These are phyloP conservation scores for Noctua janthina DNA, from an alignment of 2,888 invertebrate species.

Conservation along the genomic window DNA sequence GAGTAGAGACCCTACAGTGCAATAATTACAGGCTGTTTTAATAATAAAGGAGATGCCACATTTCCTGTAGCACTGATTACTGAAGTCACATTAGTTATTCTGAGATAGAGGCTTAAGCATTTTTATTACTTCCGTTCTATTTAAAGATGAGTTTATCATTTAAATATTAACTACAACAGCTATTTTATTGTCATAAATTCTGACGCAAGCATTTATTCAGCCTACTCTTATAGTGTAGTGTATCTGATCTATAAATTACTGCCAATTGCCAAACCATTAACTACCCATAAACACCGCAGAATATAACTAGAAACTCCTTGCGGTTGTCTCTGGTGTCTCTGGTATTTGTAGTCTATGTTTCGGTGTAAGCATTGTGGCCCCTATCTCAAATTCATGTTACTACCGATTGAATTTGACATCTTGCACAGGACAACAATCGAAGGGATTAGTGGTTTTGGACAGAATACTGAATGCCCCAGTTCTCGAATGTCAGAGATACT, in stretches of 20 bases:
- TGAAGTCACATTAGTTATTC: background rate
- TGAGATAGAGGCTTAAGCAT: background rate
- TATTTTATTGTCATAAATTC: constrained; percentile 7
- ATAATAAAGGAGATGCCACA: background rate
- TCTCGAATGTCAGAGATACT: constrained; percentile 5
- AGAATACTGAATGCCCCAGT: background rate
- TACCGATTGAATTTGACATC: constrained; percentile 14
- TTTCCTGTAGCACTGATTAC: background rate
- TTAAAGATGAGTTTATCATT: constrained; percentile 2
- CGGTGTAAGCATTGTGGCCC: constrained; percentile 21
- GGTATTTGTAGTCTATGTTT: constrained; percentile 6
- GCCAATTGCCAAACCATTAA: constrained; percentile 25
- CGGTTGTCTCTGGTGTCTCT: constrained; percentile 7
- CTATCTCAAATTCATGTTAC: constrained; percentile 28
- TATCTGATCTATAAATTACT: constrained; percentile 17
- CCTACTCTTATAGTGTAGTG: background rate
- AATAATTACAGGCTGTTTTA: background rate
- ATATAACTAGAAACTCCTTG: constrained; percentile 27
- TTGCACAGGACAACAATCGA: constrained; percentile 1
- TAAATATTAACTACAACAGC: constrained; percentile 8
- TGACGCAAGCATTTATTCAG: background rate
- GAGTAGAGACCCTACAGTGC: too few species aligned
- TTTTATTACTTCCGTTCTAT: constrained; percentile 11
- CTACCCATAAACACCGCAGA: constrained; percentile 34
- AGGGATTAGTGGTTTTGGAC: constrained; percentile 4